phyloP scores from a whole-genome alignment of 2,113 vertebrate genomes.

The Clarias gariepinus region DNA sequence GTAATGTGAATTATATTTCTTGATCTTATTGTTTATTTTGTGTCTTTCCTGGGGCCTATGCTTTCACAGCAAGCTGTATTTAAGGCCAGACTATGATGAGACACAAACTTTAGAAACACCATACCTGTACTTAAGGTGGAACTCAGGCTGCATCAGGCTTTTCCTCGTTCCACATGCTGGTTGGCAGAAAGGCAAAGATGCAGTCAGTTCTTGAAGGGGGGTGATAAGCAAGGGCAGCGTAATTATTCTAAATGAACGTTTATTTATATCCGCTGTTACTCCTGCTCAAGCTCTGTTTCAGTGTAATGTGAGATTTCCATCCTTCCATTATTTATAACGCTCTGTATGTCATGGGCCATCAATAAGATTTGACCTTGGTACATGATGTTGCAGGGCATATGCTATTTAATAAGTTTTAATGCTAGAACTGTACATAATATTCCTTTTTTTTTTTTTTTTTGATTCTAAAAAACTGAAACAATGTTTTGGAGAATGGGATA shows the following conservation, averaged over 20 bases:
- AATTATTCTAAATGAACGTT: neutral
- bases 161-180: neutral
- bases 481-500: neutral
- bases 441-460: neutral
- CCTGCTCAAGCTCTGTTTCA: neutral
- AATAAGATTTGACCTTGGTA: slow-evolving; percentile 7
- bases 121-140: neutral
- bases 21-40: neutral
- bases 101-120: neutral
- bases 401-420: neutral
- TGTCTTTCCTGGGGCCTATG: neutral
- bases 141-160: neutral
- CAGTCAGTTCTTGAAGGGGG: neutral
- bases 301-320: slow-evolving; percentile 6
- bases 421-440: no score
- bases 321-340: neutral
- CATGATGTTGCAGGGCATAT: neutral
- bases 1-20: neutral
- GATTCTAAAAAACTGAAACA: neutral
- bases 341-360: neutral
- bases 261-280: neutral
- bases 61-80: neutral
- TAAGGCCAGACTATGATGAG: neutral
- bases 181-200: neutral
- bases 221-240: neutral